Conservation (phyloP, 2,797 vertebrate species). For the Geotria australis region DNA sequence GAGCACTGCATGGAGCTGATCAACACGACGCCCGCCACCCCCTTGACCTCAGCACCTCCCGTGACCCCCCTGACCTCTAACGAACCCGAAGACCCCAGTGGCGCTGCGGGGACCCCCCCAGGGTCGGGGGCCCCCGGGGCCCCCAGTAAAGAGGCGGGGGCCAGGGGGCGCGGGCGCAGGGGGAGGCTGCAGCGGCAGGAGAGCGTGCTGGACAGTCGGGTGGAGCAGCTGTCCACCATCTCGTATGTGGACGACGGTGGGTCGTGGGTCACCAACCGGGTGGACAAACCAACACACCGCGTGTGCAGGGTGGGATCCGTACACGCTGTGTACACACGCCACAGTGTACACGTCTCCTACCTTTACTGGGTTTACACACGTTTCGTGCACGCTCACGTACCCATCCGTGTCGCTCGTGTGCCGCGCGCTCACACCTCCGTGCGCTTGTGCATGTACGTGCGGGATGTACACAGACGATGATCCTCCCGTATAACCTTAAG, state of each 20-base stretch:
- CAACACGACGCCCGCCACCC: constrained; percentile 7
- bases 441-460: background rate
- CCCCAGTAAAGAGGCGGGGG: background rate
- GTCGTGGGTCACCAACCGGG: constrained; percentile 2
- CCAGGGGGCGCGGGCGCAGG: constrained; percentile 5
- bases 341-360: too few relatives aligned
- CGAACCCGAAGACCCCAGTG: constrained; percentile 3
- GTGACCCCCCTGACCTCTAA: too few relatives aligned
- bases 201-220: constrained; percentile 44
- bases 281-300: background rate
- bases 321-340: too few relatives aligned
- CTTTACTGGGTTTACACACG: too few relatives aligned
- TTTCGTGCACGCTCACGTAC: too few relatives aligned
- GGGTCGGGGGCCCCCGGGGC: constrained; percentile 1
- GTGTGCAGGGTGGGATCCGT: background rate
- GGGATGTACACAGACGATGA: background rate
- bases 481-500: too few relatives aligned
- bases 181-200: constrained; percentile 31
- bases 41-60: constrained; percentile 3
- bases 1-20: constrained; percentile 64
- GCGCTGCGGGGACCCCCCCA: constrained; percentile 2
- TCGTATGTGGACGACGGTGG: constrained; percentile 57
- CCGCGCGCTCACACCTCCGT: background rate
- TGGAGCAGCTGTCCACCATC: constrained; percentile 49
- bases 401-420: too few relatives aligned